These are phyloP conservation scores for Drosophila siamana DNA, from an alignment of 2,888 invertebrate genomes.

Conservation along the genomic window DNA sequence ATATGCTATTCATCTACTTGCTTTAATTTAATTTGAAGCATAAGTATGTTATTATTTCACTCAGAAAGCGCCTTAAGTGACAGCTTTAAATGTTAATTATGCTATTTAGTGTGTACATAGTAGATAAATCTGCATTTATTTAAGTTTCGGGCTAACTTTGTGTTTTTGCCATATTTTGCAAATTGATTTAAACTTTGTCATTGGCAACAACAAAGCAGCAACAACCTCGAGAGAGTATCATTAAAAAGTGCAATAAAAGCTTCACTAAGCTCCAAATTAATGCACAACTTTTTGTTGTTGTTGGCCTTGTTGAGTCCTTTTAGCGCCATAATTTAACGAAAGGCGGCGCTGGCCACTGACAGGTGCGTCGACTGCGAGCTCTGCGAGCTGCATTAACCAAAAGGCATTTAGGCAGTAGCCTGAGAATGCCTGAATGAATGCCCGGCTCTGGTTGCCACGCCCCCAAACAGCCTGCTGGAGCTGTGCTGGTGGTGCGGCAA, in stretches of 20 bases:
- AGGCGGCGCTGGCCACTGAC: constrained; percentile 6
- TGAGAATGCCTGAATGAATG: too few species aligned
- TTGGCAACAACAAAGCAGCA: too few species aligned
- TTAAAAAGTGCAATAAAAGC: constrained; percentile 41
- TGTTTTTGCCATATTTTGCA: background rate
- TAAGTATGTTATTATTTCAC: background rate
- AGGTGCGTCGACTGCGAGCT: constrained; percentile 42
- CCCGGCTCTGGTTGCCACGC: constrained; percentile 32
- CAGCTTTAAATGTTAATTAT: background rate
- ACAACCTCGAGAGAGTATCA: constrained; percentile 8
- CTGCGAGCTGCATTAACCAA: constrained; percentile 61
- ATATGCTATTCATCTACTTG: too few species aligned
- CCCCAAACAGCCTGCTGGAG: constrained; percentile 26
- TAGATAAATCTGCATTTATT: background rate
- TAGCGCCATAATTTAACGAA: constrained; percentile 42
- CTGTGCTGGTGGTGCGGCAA: background rate
- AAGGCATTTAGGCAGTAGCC: constrained; percentile 44
- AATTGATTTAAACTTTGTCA: constrained; percentile 51
- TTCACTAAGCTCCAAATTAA: constrained; percentile 24
- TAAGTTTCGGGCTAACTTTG: background rate
- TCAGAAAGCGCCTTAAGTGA: background rate
- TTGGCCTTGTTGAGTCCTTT: constrained; percentile 15
- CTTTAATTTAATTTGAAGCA: too few species aligned
- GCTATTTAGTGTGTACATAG: background rate
- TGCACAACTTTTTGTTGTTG: constrained; percentile 21